Base-by-base conservation (phyloP, 2,113 vertebrate species). In the Monopterus albus region DNA sequence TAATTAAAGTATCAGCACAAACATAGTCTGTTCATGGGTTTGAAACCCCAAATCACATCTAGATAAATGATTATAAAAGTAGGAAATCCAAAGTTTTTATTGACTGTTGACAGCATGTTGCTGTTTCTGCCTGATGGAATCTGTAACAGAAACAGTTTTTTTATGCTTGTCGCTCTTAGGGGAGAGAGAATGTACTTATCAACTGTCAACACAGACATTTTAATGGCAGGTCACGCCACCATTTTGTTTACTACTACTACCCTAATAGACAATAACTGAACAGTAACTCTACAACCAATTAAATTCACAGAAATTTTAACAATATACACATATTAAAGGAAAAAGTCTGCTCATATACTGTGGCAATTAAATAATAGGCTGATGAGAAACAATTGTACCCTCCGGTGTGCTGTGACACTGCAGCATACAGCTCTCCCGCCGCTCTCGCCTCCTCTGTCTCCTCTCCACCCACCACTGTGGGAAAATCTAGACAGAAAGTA, bases 401-500 rank as follows among this genome's bases (percentile, higher is more conserved):
- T 57, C 81, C 89, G 7, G 92, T 95, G 77, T 93, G 91, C 14
- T 94, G 94, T 42, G 78, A 94, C 79, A 98, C 21, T 33, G 92
- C 81, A 72, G 82, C 86, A 73, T 93, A 94, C 66, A 98, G 91
- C 38, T 92, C 91, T 62, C 94, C 89, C 15, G 96, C 96, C 28
- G 92, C 90, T 39, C 1, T 91, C 23, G 92, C 89, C 79, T 98
- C 96, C 76, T 97, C 95, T 4, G 93, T 94, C 42, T 93, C 94
- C 29, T 94, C 94, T 78, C 82, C 87, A 28, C 87, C 83, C 2
- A 28, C 87, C 65, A 79, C 86, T 77, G 87, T 70, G 26, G 92
- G 85, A 21, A 86, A 89, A 65, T 94, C 96, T 97, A 74, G 28
- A 78, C 69, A 58, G 31, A 52, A 51, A 52, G 9, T 1, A 59